Evolutionary conservation across 1,140 invertebrate species (phyloP).

Genomic region (Drosophila sp.): DNA sequence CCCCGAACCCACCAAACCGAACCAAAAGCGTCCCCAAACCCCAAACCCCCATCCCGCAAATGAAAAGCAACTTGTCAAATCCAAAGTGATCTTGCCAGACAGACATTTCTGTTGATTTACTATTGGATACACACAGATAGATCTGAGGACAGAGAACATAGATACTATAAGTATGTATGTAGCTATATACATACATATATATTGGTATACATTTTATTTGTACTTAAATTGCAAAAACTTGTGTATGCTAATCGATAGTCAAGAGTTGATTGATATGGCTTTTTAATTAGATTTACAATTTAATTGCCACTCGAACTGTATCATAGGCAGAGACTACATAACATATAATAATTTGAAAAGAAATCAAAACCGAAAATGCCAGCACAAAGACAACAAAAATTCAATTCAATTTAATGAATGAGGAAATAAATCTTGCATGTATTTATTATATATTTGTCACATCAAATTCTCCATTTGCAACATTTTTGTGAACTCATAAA

Average conservation of each 20-base stretch:
- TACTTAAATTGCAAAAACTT: constrained; percentile 69
- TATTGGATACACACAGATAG: constrained; percentile 45
- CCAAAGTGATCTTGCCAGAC: constrained; percentile 63
- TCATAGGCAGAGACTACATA: background rate
- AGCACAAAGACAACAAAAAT: constrained; percentile 19
- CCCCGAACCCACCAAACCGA: constrained; percentile 9
- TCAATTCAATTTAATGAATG: constrained; percentile 10
- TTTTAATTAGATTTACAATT: constrained; percentile 78
- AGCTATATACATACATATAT: constrained; percentile 24
- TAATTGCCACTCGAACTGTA: constrained; percentile 46
- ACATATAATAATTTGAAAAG: constrained; percentile 6
- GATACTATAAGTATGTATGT: background rate
- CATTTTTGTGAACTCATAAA: constrained; percentile 31
- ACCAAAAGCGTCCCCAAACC: constrained; percentile 26
- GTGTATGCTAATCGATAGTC: constrained; percentile 74
- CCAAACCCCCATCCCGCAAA: constrained; percentile 18
- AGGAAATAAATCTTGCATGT: constrained; percentile 32
- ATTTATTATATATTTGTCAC: constrained; percentile 21
- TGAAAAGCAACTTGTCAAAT: constrained; percentile 67
- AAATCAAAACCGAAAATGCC: constrained; percentile 19
- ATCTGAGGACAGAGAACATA: background rate
- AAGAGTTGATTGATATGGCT: constrained; percentile 60
- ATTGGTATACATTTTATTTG: constrained; percentile 34
- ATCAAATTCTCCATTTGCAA: constrained; percentile 17
- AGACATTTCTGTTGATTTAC: constrained; percentile 79